Evolutionary conservation across 2,113 vertebrate genomes (phyloP).

Genomic region (Cynoglossus semilaevis): DNA sequence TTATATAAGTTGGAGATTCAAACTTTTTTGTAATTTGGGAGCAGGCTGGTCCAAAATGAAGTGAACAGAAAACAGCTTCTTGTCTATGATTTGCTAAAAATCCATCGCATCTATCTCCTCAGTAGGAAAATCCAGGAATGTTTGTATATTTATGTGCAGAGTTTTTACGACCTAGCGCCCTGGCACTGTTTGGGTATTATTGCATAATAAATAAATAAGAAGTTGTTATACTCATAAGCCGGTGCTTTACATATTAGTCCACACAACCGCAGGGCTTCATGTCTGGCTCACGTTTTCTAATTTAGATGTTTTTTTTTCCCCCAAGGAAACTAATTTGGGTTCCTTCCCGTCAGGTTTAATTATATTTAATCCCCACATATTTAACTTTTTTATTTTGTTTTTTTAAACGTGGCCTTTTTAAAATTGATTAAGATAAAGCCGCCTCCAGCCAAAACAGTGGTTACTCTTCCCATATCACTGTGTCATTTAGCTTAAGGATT

Average conservation of each 20-base stretch:
- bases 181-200: too few species aligned
- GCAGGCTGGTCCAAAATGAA: slow-evolving; percentile 18
- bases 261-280: slow-evolving; percentile 37
- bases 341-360: slow-evolving; percentile 56
- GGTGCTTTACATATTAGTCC: slow-evolving; percentile 37
- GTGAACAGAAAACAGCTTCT: slow-evolving; percentile 17
- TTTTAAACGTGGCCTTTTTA: slow-evolving; percentile 44
- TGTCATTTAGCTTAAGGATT: slow-evolving; percentile 29
- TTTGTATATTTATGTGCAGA: not conserved
- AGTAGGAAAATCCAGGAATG: slow-evolving; percentile 25
- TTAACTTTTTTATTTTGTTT: slow-evolving; percentile 57
- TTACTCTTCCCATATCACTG: slow-evolving; percentile 7
- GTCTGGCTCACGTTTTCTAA: slow-evolving; percentile 22
- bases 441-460: slow-evolving; percentile 51
- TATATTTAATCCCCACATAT: slow-evolving; percentile 42
- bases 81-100: slow-evolving; percentile 28
- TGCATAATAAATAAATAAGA: too few species aligned
- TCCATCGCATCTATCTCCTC: not conserved
- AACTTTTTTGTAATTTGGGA: slow-evolving; percentile 21
- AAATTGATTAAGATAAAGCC: slow-evolving; percentile 55
- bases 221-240: slow-evolving; percentile 3
- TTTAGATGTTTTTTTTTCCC: slow-evolving; percentile 28
- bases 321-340: slow-evolving; percentile 44
- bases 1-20: slow-evolving; percentile 19
- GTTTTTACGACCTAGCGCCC: too few species aligned